Percentiles rank a stretch among this genome's conserved stretches.
Conservation (phyloP, 2,797 vertebrate genomes). For the Oryzias dopingdopingensis region DNA sequence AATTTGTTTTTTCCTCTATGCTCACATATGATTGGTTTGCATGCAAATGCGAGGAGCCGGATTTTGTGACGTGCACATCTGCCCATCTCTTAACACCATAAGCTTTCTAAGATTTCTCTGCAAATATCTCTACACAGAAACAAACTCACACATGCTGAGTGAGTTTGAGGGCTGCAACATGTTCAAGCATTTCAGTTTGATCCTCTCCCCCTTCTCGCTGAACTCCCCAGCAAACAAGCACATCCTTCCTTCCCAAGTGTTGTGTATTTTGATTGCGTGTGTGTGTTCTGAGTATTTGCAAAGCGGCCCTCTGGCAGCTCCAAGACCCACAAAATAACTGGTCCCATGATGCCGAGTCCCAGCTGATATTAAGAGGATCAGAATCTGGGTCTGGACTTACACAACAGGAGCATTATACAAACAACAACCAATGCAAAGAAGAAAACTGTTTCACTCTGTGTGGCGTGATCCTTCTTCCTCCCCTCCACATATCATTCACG, state of each 20-base stretch:
- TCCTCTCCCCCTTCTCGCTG: slow-evolving; percentile 17
- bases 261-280: slow-evolving; percentile 35
- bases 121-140: slow-evolving; percentile 1
- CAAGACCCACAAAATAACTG: slow-evolving; percentile 18
- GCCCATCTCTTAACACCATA: neutral
- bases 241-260: slow-evolving; percentile 38
- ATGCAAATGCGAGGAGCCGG: slow-evolving; percentile 8
- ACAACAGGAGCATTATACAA: slow-evolving; percentile 60
- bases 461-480: slow-evolving; percentile 15
- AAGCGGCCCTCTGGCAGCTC: slow-evolving; percentile 19
- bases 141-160: slow-evolving; percentile 1
- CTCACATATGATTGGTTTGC: neutral
- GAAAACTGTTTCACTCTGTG: slow-evolving; percentile 62
- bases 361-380: slow-evolving; percentile 69
- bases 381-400: slow-evolving; percentile 47
- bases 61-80: neutral
- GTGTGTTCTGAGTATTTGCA: slow-evolving; percentile 7
- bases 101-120: neutral
- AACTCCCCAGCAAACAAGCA: slow-evolving; percentile 46
- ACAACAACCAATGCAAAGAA: slow-evolving; percentile 42
- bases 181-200: slow-evolving; percentile 28
- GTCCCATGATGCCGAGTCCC: slow-evolving; percentile 51
- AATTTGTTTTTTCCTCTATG: slow-evolving; percentile 1
- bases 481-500: slow-evolving; percentile 4
- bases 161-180: slow-evolving; percentile 19